phyloP scores from a whole-genome alignment of 2,888 invertebrate species.

The Polydrusus tereticollis region DNA sequence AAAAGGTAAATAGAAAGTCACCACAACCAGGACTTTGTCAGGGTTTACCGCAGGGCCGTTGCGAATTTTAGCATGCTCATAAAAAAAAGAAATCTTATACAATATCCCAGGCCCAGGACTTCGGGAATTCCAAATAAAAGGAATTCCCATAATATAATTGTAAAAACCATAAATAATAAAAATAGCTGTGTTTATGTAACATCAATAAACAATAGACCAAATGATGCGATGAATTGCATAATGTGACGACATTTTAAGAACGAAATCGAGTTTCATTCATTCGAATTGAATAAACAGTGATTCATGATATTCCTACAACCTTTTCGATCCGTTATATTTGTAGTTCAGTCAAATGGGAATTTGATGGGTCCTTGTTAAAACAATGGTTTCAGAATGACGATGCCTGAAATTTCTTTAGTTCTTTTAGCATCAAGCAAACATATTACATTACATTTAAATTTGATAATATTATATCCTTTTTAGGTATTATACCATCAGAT shows the following conservation, averaged over 20 bases:
- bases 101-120: too few relatives aligned
- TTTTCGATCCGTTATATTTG: too few relatives aligned
- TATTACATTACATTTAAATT: too few relatives aligned
- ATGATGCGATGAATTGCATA: background rate
- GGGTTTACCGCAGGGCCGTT: background rate
- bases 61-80: background rate
- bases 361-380: too few relatives aligned
- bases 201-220: background rate
- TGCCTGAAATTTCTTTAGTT: too few relatives aligned
- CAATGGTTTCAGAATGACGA: too few relatives aligned
- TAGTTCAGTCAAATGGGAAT: background rate
- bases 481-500: too few relatives aligned
- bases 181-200: background rate
- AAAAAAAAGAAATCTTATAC: background rate
- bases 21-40: background rate
- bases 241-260: background rate
- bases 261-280: background rate
- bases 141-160: background rate
- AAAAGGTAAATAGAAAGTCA: background rate
- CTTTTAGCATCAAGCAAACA: too few relatives aligned
- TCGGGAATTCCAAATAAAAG: conserved; percentile 1
- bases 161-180: background rate
- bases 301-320: background rate
- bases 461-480: too few relatives aligned
- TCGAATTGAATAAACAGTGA: background rate